Conservation (phyloP, 2,797 vertebrate species). For the Enoplosus armatus region DNA sequence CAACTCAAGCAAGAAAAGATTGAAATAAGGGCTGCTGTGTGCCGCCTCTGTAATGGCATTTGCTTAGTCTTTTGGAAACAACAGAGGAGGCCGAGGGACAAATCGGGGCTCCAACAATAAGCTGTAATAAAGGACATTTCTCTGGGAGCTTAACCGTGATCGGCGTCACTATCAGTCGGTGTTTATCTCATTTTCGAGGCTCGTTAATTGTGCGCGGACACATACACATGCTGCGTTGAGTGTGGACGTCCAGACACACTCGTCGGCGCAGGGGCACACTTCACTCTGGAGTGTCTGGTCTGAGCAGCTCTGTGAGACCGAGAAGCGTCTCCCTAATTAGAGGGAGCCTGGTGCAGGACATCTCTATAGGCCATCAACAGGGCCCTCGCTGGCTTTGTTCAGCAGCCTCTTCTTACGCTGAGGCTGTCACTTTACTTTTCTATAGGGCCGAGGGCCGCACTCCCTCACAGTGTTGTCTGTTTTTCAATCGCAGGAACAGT, state of each 20-base stretch:
- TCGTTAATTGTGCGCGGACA: constrained; percentile 76
- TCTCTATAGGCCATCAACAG: constrained; percentile 77
- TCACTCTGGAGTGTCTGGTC: constrained; percentile 82
- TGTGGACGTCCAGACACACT: constrained; percentile 72
- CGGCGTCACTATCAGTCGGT: constrained; percentile 67
- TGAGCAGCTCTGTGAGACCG: constrained; percentile 72
- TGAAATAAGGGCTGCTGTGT: constrained; percentile 82
- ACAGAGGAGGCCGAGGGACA: constrained; percentile 67
- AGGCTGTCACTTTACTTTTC: constrained; percentile 83
- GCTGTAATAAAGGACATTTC: constrained; percentile 75
- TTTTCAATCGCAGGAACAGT: constrained; percentile 53
- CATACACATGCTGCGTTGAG: constrained; percentile 48
- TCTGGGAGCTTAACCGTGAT: constrained; percentile 71
- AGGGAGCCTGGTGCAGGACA: constrained; percentile 78
- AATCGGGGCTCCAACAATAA: constrained; percentile 67
- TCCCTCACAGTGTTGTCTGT: constrained; percentile 59
- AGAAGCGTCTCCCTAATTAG: constrained; percentile 82
- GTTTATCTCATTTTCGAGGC: constrained; percentile 81
- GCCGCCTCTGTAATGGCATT: constrained; percentile 78
- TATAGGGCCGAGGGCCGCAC: constrained; percentile 69
- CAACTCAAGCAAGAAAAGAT: constrained; percentile 86
- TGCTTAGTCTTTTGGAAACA: constrained; percentile 85
- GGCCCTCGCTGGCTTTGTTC: constrained; percentile 79
- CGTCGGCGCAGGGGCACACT: constrained; percentile 77
- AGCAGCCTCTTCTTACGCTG: constrained; percentile 68